Evolutionary conservation across 2,888 invertebrate species (phyloP), one percentile per base, ranked within the genome.

Genomic region (Cyrtodaria siliqua): DNA sequence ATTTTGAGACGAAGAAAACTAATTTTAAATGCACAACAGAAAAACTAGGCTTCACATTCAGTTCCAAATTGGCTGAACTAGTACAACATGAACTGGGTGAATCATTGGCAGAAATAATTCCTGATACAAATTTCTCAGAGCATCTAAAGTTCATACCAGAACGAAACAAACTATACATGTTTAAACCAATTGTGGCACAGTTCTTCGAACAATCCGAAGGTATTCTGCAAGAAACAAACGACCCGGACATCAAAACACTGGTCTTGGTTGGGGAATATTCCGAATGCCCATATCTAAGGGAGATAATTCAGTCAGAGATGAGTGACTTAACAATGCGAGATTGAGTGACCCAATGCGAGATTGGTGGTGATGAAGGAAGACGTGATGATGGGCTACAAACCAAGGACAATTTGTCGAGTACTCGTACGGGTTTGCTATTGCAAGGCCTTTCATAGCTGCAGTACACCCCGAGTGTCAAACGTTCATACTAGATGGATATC

Each of bases 401-500:
- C 33, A 33, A 33, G 9, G 4, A 33, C 33, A 8, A 33, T 33
- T 8, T 8, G 33, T 12, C 33, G 12, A 12, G 12, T 33, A 8
- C 12, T 8, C 33, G 4, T 33, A 33, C 12, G 33, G 56, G 38
- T 56, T 56, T 20, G 23, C n/a, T 4, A 33, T 18, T 1, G 23
- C 4, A 1, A 33, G 20, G 20, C 38, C 40, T n/a, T 56, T 56
- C n/a, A 56, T 38, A n/a, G 44, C 20, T 12, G 27, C n/a, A 24
- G 8, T 9, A 33, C 44, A 59, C n/a, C 59, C 59, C 18, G 59
- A 59, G 44, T 2, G 2, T n/a, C 44, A 8, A n/a, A 59, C 14
- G 27, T 16, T 8, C 8, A 44, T 12, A 24, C 1, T 23, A 4
- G 59, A 59, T 42, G 59, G 59, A 8, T 12, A 26, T 8, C 23